Evolutionary conservation across 1,140 invertebrate genomes (phyloP).

Genomic region (Marisa cornuarietis): DNA sequence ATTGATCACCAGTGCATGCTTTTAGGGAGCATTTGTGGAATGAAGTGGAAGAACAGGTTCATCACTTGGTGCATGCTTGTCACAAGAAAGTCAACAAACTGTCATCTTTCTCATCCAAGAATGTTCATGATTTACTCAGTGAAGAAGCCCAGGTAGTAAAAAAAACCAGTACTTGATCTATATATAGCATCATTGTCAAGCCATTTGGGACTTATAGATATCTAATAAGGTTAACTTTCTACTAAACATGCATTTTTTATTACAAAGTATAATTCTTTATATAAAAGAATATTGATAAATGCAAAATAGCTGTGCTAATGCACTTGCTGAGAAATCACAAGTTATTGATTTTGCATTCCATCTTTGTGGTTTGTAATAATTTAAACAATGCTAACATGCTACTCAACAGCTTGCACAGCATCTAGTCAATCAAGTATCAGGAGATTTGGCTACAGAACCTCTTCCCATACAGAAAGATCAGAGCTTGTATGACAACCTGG

Average conservation of each 20-base stretch:
- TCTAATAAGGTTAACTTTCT: no score
- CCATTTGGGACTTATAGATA: no score
- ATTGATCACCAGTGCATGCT: not conserved
- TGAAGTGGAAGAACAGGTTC: constrained; percentile 19
- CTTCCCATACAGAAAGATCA: constrained; percentile 10
- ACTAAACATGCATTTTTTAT: no score
- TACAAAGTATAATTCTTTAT: no score
- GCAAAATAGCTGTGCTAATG: no score
- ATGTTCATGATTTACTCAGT: constrained; percentile 12
- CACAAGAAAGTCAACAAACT: not conserved
- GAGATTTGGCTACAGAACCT: not conserved
- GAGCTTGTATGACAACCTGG: constrained; percentile 16
- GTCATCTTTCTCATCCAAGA: constrained; percentile 7
- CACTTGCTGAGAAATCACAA: no score
- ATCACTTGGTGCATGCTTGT: constrained; percentile 11
- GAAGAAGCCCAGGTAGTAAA: constrained; percentile 5
- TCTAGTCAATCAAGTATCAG: constrained; percentile 3
- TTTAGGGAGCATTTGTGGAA: constrained; percentile 18
- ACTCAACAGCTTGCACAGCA: constrained; percentile 1
- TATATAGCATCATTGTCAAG: no score
- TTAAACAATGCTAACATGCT: no score
- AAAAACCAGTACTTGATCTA: no score
- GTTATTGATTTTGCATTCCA: no score
- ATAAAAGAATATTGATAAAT: no score
- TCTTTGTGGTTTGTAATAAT: no score